Evolutionary conservation across 2,888 invertebrate species (phyloP).

Genomic region (Drosophila affinis): DNA sequence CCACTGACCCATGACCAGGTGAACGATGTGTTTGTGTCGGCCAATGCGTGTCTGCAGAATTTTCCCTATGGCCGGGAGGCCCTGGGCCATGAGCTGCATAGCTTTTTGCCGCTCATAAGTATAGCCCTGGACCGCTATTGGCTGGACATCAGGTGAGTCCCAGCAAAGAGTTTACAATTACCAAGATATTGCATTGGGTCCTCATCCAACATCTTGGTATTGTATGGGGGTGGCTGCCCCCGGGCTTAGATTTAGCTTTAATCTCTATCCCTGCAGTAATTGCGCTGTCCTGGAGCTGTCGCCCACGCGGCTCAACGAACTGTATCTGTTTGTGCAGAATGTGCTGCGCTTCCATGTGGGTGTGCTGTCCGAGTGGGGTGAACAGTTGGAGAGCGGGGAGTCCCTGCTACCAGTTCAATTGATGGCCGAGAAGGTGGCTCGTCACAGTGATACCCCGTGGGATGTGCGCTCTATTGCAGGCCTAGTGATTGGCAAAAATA

Average conservation of each 20-base stretch:
- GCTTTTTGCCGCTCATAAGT: constrained; percentile 73
- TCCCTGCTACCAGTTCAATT: constrained; percentile 47
- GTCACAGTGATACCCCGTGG: constrained; percentile 86
- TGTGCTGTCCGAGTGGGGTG: constrained; percentile 82
- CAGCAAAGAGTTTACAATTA: no score
- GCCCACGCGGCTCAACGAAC: constrained; percentile 82
- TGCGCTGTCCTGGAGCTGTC: constrained; percentile 50
- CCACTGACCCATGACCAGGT: constrained; percentile 43
- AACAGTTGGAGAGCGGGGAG: constrained; percentile 63
- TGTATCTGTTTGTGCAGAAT: constrained; percentile 82
- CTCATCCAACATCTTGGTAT: neutral
- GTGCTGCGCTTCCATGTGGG: constrained; percentile 83
- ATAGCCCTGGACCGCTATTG: constrained; percentile 73
- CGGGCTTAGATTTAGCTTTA: neutral
- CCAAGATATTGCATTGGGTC: no score
- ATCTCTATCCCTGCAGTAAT: constrained; percentile 14
- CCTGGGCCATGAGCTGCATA: constrained; percentile 60
- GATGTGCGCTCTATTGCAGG: constrained; percentile 88
- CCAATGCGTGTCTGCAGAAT: constrained; percentile 81
- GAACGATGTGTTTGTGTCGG: constrained; percentile 73
- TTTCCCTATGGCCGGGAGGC: constrained; percentile 79
- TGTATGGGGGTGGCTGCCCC: no score
- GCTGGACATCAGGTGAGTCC: constrained; percentile 67
- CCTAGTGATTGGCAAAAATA: constrained; percentile 85
- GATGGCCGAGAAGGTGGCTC: constrained; percentile 80